A percentile compares a stretch with the other conserved stretches of the same genome.
These are phyloP conservation scores for Lampris incognitus DNA, from an alignment of 2,113 vertebrate species.

Conservation along the genomic window DNA sequence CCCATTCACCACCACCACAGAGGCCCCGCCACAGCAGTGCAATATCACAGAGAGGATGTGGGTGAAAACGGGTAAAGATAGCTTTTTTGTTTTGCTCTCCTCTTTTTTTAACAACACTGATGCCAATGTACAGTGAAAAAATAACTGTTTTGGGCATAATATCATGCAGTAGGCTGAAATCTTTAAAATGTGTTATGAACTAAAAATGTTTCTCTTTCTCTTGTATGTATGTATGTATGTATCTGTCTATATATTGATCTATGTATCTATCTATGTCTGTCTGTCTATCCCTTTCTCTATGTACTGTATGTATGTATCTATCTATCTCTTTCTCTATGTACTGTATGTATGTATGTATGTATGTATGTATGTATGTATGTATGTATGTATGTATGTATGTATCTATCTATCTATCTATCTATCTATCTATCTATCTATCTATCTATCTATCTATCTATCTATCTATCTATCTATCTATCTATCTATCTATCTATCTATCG, in stretches of 20 bases:
- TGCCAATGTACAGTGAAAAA: background rate
- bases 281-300: background rate
- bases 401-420: slow-evolving; percentile 14
- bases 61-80: slow-evolving; percentile 91
- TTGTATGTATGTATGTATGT: slow-evolving; percentile 7
- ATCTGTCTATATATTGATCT: slow-evolving; percentile 1
- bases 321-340: slow-evolving; percentile 3
- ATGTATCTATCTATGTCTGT: background rate
- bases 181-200: background rate
- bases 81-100: background rate
- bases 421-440: slow-evolving; percentile 5
- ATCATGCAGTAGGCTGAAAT: background rate
- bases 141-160: background rate
- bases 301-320: background rate
- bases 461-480: too few relatives aligned
- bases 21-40: slow-evolving; percentile 86
- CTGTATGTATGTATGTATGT: slow-evolving; percentile 32
- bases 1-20: slow-evolving; percentile 83
- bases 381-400: too few relatives aligned
- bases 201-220: background rate
- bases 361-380: slow-evolving; percentile 77
- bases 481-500: slow-evolving; percentile 42
- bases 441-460: slow-evolving; percentile 30
- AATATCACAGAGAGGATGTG: slow-evolving; percentile 90
- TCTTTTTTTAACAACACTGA: background rate